Conservation (phyloP, 2,113 vertebrate genomes). For the Pycnonotus jocosus region DNA sequence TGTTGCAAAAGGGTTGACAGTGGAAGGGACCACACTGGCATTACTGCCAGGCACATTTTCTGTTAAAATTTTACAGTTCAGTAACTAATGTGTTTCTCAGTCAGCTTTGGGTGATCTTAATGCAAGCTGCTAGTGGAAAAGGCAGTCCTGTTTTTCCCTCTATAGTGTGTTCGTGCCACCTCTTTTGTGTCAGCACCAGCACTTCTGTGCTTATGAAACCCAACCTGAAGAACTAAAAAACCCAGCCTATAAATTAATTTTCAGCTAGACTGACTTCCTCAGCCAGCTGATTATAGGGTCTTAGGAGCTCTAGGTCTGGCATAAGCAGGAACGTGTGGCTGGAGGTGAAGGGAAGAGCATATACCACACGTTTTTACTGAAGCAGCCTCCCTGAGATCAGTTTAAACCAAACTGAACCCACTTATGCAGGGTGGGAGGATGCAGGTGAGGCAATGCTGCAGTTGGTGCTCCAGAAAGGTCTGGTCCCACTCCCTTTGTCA, state of each 20-base stretch:
- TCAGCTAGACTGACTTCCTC: background rate
- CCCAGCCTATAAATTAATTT: slow-evolving; percentile 12
- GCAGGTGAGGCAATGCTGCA: background rate
- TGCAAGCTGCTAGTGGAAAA: background rate
- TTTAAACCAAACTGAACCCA: background rate
- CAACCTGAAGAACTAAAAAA: background rate
- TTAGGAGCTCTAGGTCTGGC: background rate
- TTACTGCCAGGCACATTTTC: background rate
- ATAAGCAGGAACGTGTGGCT: background rate
- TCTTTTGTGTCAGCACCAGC: slow-evolving; percentile 5
- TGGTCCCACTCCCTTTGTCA: background rate
- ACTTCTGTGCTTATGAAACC: background rate
- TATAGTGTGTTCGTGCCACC: background rate
- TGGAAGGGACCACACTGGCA: background rate
- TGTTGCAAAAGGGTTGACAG: background rate
- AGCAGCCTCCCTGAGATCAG: background rate
- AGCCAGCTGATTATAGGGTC: background rate
- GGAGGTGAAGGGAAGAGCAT: background rate
- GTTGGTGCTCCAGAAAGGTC: background rate
- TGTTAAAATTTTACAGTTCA: background rate
- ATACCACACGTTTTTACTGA: background rate
- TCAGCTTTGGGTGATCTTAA: slow-evolving; percentile 8
- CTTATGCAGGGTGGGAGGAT: background rate
- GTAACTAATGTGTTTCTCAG: background rate
- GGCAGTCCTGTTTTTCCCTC: background rate